Percentiles rank a stretch among this genome's conserved stretches.
Evolutionary conservation across 2,113 vertebrate genomes (phyloP).

Genomic region (Theristicus caerulescens): DNA sequence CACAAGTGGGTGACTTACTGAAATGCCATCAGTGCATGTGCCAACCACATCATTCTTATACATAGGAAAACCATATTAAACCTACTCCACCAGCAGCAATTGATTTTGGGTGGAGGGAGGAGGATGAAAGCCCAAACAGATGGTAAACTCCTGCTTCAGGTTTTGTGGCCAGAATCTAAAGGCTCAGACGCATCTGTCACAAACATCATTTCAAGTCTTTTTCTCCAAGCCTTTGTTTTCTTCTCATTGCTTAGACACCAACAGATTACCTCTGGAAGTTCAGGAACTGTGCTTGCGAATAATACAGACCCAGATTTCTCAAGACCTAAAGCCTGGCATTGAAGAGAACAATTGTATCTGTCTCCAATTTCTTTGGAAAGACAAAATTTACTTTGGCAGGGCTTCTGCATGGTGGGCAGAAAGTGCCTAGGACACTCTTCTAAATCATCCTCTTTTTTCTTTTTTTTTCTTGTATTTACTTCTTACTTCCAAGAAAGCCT

Average conservation of each 20-base stretch:
- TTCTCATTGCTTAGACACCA: constrained; percentile 37
- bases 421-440: not conserved
- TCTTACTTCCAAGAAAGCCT: not conserved
- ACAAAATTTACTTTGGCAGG: not conserved
- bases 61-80: not conserved
- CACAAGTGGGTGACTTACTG: not conserved
- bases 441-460: not conserved
- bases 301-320: not conserved
- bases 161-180: constrained; percentile 12
- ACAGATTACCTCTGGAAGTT: constrained; percentile 29
- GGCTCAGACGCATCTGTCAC: constrained; percentile 5
- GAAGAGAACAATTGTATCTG: not conserved
- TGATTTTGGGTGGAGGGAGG: not conserved
- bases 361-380: not conserved
- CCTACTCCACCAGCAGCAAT: not conserved
- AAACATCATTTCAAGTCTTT: not conserved
- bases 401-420: not conserved
- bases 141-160: constrained; percentile 28
- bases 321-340: not conserved
- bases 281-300: constrained; percentile 37
- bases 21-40: not conserved
- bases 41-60: not conserved
- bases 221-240: constrained; percentile 37
- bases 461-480: not conserved
- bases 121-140: constrained; percentile 20